A percentile compares a stretch with the other conserved stretches of the same genome.
Evolutionary conservation across 2,113 vertebrate genomes (phyloP).

Genomic region (Myrmecobius fasciatus): DNA sequence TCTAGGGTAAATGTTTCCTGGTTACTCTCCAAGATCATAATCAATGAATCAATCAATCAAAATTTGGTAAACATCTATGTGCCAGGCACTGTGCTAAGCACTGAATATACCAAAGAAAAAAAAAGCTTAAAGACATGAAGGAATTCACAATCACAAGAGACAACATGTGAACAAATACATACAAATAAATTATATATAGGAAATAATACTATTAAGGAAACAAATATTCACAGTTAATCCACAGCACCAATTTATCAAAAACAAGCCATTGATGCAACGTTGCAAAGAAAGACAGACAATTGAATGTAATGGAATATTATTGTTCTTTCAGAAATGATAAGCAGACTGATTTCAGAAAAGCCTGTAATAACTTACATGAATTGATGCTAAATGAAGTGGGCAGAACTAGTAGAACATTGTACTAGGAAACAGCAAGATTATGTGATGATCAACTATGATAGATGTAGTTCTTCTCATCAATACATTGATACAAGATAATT

Average conservation of each 20-base stretch:
- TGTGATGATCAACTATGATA: too few relatives aligned
- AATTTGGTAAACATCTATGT: not conserved
- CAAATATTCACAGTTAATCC: not conserved
- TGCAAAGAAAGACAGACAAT: not conserved
- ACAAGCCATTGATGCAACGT: not conserved
- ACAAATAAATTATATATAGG: not conserved
- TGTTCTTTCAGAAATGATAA: too few relatives aligned
- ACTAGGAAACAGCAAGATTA: too few relatives aligned
- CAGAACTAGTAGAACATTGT: too few relatives aligned
- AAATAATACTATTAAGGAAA: not conserved
- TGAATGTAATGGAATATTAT: too few relatives aligned
- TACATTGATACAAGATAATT: too few relatives aligned
- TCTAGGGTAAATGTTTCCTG: not conserved
- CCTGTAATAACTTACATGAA: too few relatives aligned
- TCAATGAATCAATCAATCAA: not conserved
- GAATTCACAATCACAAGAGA: not conserved
- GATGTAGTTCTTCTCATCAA: too few relatives aligned
- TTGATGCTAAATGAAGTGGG: too few relatives aligned
- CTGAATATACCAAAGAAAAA: not conserved
- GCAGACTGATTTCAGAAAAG: too few relatives aligned
- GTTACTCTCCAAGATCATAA: not conserved
- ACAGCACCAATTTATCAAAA: not conserved
- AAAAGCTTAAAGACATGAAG: not conserved
- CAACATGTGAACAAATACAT: not conserved
- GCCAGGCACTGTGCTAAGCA: not conserved